A percentile compares a stretch with the other conserved stretches of the same genome.
These are phyloP conservation scores for Myrmecophaga tridactyla DNA, from an alignment of 2,113 vertebrate genomes.

Conservation along the genomic window DNA sequence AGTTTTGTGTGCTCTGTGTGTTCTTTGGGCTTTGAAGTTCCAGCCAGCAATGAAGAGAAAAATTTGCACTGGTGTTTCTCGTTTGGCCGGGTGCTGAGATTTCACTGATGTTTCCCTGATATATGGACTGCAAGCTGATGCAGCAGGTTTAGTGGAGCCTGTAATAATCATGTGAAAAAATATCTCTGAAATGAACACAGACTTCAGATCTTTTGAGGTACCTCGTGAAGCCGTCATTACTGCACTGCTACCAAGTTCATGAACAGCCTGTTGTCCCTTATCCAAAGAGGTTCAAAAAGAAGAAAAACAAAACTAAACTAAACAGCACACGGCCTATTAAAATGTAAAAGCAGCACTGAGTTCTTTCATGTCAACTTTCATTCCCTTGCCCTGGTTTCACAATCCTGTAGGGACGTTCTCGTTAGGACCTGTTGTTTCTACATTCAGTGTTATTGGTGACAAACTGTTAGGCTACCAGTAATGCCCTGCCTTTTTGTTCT, in stretches of 20 bases:
- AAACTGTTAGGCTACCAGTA: constrained; percentile 48
- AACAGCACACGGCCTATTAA: background rate
- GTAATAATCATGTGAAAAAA: too few species aligned
- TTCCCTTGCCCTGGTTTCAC: background rate
- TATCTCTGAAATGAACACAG: background rate
- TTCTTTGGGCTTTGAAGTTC: constrained; percentile 59
- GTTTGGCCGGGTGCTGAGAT: background rate
- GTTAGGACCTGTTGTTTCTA: constrained; percentile 60
- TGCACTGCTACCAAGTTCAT: background rate
- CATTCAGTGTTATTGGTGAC: constrained; percentile 21
- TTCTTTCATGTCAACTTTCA: background rate
- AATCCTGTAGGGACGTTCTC: constrained; percentile 34
- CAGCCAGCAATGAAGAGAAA: constrained; percentile 12
- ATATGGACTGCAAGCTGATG: background rate
- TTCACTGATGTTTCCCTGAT: background rate
- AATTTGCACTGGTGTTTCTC: background rate
- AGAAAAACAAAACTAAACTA: background rate
- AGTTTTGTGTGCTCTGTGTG: constrained; percentile 14
- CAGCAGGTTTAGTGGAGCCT: background rate
- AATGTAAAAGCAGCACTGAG: background rate
- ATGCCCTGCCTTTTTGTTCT: constrained; percentile 63
- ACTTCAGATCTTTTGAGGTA: background rate
- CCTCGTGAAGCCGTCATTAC: background rate
- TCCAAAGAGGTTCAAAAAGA: background rate
- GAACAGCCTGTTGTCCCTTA: background rate